These are phyloP conservation scores for Agonopterix subpropinquella DNA, from an alignment of 2,888 invertebrate species.

Conservation along the genomic window DNA sequence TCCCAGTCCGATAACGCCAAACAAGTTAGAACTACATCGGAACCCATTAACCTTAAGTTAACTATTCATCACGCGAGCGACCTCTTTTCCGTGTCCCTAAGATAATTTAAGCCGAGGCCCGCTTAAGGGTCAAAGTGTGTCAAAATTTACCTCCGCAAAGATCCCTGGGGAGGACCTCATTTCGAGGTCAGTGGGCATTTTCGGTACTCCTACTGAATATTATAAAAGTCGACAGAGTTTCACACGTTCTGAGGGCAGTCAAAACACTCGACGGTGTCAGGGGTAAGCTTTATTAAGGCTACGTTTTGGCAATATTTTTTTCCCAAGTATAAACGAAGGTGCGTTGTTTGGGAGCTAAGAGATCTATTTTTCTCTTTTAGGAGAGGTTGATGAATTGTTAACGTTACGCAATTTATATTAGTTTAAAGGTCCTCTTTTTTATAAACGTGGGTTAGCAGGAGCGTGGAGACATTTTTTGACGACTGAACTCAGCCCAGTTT, in stretches of 20 bases:
- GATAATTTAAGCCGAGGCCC: constrained; percentile 44
- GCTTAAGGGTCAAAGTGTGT: constrained; percentile 44
- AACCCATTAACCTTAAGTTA: constrained; percentile 47
- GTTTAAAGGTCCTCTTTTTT: too few relatives aligned
- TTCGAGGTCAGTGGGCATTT: constrained; percentile 54
- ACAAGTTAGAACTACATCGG: constrained; percentile 24
- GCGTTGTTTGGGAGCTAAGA: too few relatives aligned
- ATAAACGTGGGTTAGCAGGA: too few relatives aligned
- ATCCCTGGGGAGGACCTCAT: constrained; percentile 39
- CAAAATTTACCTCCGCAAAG: constrained; percentile 44
- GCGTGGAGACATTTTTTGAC: too few relatives aligned
- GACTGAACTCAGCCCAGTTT: too few relatives aligned
- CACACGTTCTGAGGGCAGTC: constrained; percentile 44
- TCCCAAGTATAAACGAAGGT: not conserved
- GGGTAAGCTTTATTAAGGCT: constrained; percentile 44
- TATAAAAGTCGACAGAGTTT: constrained; percentile 40
- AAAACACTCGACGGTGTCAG: constrained; percentile 40
- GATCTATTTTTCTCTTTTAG: too few relatives aligned
- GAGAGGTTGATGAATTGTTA: too few relatives aligned
- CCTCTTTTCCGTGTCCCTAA: constrained; percentile 50
- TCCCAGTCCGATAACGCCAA: constrained; percentile 4
- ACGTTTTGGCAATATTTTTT: not conserved
- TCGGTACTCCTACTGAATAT: constrained; percentile 49
- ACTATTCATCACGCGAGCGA: constrained; percentile 51
- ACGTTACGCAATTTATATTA: too few relatives aligned